phyloP scores from a whole-genome alignment of 1,140 invertebrate genomes.

The Drosophila sucinea region DNA sequence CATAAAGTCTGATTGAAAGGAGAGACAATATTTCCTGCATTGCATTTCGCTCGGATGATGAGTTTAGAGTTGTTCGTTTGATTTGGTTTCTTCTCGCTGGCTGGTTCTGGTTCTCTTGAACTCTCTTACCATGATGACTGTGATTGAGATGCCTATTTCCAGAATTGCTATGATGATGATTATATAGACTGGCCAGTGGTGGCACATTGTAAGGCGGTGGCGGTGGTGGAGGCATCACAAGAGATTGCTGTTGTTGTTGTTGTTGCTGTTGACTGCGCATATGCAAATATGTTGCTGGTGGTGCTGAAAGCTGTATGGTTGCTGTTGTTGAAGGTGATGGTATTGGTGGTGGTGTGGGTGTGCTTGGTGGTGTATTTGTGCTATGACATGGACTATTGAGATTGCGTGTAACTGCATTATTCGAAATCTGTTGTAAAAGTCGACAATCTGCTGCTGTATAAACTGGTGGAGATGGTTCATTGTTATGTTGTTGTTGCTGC shows the following conservation, averaged over 20 bases:
- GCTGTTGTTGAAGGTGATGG: slow-evolving; percentile 40
- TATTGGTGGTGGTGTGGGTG: slow-evolving; percentile 58
- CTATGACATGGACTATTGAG: slow-evolving; percentile 64
- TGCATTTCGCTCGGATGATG: slow-evolving; percentile 20
- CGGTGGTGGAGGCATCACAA: slow-evolving; percentile 72
- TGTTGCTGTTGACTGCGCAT: slow-evolving; percentile 53
- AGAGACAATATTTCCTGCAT: neutral
- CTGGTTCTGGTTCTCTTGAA: neutral
- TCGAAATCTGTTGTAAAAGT: slow-evolving; percentile 76
- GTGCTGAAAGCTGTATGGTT: slow-evolving; percentile 53
- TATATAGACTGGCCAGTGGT: slow-evolving; percentile 55
- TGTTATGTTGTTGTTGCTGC: slow-evolving; percentile 38
- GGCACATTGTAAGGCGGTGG: slow-evolving; percentile 68
- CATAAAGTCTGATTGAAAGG: too few species aligned
- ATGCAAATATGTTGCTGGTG: slow-evolving; percentile 61
- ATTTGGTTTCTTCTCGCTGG: slow-evolving; percentile 3
- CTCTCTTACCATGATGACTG: slow-evolving; percentile 66
- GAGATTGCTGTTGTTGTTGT: slow-evolving; percentile 57
- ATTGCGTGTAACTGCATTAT: slow-evolving; percentile 78
- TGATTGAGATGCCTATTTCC: slow-evolving; percentile 58
- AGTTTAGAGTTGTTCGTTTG: neutral
- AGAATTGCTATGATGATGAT: slow-evolving; percentile 60
- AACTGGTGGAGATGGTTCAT: slow-evolving; percentile 64
- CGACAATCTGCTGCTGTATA: slow-evolving; percentile 79
- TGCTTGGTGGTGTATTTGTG: slow-evolving; percentile 71